phyloP scores from a whole-genome alignment of 2,888 invertebrate species.

The Steinernema scapterisci region DNA sequence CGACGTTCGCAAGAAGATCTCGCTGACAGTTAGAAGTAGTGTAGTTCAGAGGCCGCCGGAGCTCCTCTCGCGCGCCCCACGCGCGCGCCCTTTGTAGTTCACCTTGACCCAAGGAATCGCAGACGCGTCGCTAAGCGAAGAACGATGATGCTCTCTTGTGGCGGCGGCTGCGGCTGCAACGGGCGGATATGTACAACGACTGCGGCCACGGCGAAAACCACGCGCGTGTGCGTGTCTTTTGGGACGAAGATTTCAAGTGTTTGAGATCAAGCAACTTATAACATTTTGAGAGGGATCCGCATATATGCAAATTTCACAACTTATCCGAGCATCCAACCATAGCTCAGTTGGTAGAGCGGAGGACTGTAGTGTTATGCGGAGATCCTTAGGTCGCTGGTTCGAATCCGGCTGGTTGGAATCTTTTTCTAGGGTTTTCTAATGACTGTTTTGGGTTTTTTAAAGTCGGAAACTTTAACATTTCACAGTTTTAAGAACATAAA shows the following conservation, averaged over 20 bases:
- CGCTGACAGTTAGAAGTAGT: not conserved
- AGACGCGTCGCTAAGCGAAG: no score
- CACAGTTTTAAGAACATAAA: no score
- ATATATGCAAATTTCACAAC: not conserved
- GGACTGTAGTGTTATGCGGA: constrained; percentile 44
- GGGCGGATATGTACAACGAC: constrained; percentile 2
- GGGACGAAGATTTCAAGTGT: not conserved
- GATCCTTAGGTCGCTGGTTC: constrained; percentile 48
- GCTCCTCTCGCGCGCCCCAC: not conserved
- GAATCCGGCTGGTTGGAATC: constrained; percentile 42
- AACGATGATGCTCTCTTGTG: no score
- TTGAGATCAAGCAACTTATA: constrained; percentile 10
- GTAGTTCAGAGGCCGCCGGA: not conserved
- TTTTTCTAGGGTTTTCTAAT: not conserved
- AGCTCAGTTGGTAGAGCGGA: constrained; percentile 55
- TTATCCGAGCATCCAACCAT: constrained; percentile 36
- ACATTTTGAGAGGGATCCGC: not conserved
- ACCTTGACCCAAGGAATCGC: constrained; percentile 30
- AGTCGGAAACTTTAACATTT: no score
- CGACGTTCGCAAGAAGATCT: not conserved
- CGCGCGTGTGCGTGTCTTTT: not conserved
- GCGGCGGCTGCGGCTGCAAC: not conserved
- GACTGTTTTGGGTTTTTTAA: no score
- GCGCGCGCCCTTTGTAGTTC: not conserved
- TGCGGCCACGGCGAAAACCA: not conserved